These are phyloP conservation scores for Rhingia campestris DNA, from an alignment of 2,888 invertebrate species.

Conservation along the genomic window DNA sequence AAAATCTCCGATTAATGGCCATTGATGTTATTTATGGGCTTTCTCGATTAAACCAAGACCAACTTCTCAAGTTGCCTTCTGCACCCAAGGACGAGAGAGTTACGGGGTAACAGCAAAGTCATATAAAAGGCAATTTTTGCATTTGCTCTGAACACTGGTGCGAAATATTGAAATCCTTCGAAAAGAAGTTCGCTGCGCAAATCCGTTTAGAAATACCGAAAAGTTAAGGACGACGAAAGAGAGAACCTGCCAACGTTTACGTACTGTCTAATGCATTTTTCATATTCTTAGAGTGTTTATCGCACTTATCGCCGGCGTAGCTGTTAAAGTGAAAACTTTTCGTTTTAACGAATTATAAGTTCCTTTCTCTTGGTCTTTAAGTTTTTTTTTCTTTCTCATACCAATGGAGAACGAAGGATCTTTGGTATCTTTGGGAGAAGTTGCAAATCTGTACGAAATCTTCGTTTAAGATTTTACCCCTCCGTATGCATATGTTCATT, in stretches of 20 bases:
- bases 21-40: slow-evolving; percentile 45
- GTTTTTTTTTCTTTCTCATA: neutral
- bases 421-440: slow-evolving; percentile 49
- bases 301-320: slow-evolving; percentile 66
- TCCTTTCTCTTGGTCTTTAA: slow-evolving; percentile 22
- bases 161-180: slow-evolving; percentile 58
- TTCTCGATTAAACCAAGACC: slow-evolving; percentile 35
- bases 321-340: slow-evolving; percentile 70
- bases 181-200: slow-evolving; percentile 52
- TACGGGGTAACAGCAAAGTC: neutral
- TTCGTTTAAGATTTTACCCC: slow-evolving; percentile 39
- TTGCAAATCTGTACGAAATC: slow-evolving; percentile 55
- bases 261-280: slow-evolving; percentile 67
- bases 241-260: neutral
- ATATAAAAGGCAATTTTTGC: slow-evolving; percentile 40
- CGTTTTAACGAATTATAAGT: slow-evolving; percentile 67
- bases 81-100: neutral
- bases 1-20: slow-evolving; percentile 32
- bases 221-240: slow-evolving; percentile 17
- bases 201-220: slow-evolving; percentile 57
- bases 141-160: slow-evolving; percentile 19
- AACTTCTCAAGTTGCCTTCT: slow-evolving; percentile 37
- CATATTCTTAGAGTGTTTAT: slow-evolving; percentile 71
- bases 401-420: slow-evolving; percentile 5
- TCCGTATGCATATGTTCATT: slow-evolving; percentile 7